phyloP scores from a whole-genome alignment of 2,888 invertebrate species.

The Marronus borbonicus region DNA sequence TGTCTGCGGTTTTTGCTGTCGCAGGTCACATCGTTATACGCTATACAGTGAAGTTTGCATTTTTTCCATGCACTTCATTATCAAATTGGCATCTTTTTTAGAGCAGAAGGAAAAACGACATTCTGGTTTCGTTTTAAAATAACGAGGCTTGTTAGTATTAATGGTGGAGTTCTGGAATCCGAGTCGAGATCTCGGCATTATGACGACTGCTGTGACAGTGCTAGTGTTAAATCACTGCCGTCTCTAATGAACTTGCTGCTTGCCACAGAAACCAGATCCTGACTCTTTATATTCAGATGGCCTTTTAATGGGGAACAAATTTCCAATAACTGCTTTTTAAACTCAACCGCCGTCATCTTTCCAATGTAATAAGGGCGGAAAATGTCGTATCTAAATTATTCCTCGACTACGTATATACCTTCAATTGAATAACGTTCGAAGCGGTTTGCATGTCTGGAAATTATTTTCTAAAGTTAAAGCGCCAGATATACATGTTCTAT shows the following conservation, averaged over 20 bases:
- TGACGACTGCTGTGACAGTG: constrained; percentile 62
- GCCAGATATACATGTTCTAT: neutral
- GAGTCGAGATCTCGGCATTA: constrained; percentile 58
- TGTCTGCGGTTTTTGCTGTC: constrained; percentile 40
- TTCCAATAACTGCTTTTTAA: constrained; percentile 48
- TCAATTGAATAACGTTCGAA: constrained; percentile 21
- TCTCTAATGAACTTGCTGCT: constrained; percentile 62
- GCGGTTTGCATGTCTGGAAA: neutral
- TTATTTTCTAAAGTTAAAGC: constrained; percentile 19
- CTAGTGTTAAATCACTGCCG: constrained; percentile 62
- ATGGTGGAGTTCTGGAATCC: constrained; percentile 61
- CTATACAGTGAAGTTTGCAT: constrained; percentile 35
- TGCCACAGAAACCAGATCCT: constrained; percentile 55
- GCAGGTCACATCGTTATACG: constrained; percentile 46
- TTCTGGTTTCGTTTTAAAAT: constrained; percentile 62
- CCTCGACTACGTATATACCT: constrained; percentile 6
- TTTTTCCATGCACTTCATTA: constrained; percentile 56
- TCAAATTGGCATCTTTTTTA: constrained; percentile 59
- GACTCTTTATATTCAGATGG: constrained; percentile 49
- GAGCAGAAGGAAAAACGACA: constrained; percentile 56
- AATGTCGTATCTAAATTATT: constrained; percentile 38
- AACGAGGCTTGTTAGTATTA: constrained; percentile 66
- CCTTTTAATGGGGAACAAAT: constrained; percentile 48
- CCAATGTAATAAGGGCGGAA: constrained; percentile 38
- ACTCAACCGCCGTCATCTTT: constrained; percentile 41